Conservation (phyloP, 2,888 invertebrate species). For the Ecliptopera silaceata region DNA sequence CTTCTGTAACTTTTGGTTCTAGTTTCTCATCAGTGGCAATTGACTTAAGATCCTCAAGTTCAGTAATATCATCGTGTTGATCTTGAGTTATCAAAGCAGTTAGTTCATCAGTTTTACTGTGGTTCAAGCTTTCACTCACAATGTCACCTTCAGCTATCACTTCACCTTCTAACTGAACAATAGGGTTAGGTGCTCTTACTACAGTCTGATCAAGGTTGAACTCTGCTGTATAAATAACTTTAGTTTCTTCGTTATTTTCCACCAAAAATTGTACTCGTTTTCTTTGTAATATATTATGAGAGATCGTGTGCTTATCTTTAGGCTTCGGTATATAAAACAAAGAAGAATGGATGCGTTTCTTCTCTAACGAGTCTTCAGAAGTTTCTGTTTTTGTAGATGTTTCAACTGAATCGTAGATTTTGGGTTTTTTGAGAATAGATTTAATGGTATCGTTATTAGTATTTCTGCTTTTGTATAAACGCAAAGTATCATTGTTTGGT, state of each 20-base stretch:
- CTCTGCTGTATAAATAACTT: slow-evolving; percentile 76
- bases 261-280: slow-evolving; percentile 89
- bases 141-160: slow-evolving; percentile 67
- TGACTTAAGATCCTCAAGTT: slow-evolving; percentile 44
- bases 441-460: slow-evolving; percentile 77
- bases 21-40: slow-evolving; percentile 30
- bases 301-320: slow-evolving; percentile 61
- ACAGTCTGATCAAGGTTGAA: slow-evolving; percentile 68
- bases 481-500: slow-evolving; percentile 48
- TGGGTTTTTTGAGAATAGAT: slow-evolving; percentile 84
- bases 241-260: slow-evolving; percentile 82
- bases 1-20: slow-evolving; percentile 46
- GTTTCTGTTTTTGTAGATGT: slow-evolving; percentile 55
- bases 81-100: slow-evolving; percentile 52
- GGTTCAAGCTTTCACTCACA: slow-evolving; percentile 65
- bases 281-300: slow-evolving; percentile 75
- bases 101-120: slow-evolving; percentile 43
- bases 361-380: slow-evolving; percentile 59
- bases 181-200: slow-evolving; percentile 43
- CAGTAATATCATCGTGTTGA: slow-evolving; percentile 35
- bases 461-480: slow-evolving; percentile 61
- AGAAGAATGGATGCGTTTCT: slow-evolving; percentile 67
- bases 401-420: slow-evolving; percentile 62
- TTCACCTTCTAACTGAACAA: slow-evolving; percentile 58
- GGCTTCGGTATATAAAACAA: slow-evolving; percentile 86